phyloP scores from a whole-genome alignment of 1,140 invertebrate species.

The Bicyclus anynana region DNA sequence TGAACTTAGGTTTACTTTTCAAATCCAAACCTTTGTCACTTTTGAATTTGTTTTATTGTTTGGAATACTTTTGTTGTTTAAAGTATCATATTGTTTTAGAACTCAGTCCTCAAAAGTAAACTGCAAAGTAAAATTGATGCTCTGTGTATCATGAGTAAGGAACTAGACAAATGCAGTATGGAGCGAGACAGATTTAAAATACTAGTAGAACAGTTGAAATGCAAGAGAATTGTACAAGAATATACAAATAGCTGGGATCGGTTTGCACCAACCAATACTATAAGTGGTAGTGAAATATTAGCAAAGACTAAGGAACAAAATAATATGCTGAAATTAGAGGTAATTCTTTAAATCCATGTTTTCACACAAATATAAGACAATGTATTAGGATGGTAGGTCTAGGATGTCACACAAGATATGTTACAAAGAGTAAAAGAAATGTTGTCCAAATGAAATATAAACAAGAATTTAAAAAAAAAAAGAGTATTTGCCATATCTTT shows the following conservation, averaged over 20 bases:
- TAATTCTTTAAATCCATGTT: constrained; percentile 26
- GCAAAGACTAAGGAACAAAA: constrained; percentile 71
- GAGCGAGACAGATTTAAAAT: constrained; percentile 90
- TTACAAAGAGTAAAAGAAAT: too few species aligned
- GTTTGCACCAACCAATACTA: constrained; percentile 57
- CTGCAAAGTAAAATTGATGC: constrained; percentile 90
- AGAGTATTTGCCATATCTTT: too few species aligned
- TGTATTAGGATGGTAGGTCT: too few species aligned
- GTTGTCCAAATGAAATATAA: too few species aligned
- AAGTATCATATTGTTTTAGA: constrained; percentile 65
- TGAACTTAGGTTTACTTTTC: too few species aligned
- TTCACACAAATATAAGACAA: too few species aligned
- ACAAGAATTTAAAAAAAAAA: too few species aligned
- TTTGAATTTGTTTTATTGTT: too few species aligned
- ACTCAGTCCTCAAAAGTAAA: constrained; percentile 81
- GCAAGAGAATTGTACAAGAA: constrained; percentile 73
- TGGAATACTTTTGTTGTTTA: too few species aligned
- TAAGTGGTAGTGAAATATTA: constrained; percentile 69
- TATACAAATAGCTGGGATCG: constrained; percentile 39
- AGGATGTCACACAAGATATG: too few species aligned
- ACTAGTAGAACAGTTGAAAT: constrained; percentile 87
- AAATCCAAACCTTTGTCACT: too few species aligned
- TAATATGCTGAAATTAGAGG: constrained; percentile 69
- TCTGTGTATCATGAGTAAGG: constrained; percentile 84
- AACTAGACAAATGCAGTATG: constrained; percentile 86